Conservation (phyloP, 2,797 vertebrate genomes). For the Sitta carolinensis region DNA sequence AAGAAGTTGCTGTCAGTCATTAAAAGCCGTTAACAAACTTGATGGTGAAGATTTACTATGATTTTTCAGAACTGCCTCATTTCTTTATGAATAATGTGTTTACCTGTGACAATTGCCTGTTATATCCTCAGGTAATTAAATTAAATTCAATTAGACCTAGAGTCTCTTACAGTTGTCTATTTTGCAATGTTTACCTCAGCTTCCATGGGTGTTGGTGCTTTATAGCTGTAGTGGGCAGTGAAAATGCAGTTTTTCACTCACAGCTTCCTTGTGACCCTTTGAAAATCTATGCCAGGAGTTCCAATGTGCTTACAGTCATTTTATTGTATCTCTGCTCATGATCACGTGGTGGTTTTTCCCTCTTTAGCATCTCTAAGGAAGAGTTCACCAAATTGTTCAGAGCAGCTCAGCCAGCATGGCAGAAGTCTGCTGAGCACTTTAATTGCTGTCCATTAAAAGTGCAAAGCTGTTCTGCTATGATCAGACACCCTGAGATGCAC, state of each 20-base stretch:
- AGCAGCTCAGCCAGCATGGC: neutral
- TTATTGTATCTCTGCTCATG: neutral
- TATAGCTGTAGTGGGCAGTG: neutral
- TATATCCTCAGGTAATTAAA: neutral
- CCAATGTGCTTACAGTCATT: neutral
- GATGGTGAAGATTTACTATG: neutral
- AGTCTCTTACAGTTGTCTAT: neutral
- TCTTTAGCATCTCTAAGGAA: neutral
- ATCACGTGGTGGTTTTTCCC: accelerated
- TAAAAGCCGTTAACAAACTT: neutral
- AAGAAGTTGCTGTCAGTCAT: neutral
- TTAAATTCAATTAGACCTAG: neutral
- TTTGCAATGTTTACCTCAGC: neutral
- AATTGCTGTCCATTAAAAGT: conserved; percentile 28
- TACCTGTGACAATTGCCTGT: neutral
- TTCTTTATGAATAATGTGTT: neutral
- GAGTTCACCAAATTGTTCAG: neutral
- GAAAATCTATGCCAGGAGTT: neutral
- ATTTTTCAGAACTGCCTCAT: neutral
- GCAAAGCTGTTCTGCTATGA: conserved; percentile 30
- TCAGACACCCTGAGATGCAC: conserved; percentile 8
- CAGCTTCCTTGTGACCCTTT: neutral
- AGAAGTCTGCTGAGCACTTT: neutral
- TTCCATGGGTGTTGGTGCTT: neutral
- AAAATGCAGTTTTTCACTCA: neutral